Conservation (phyloP, 2,888 invertebrate genomes). For the Apoda limacodes region DNA sequence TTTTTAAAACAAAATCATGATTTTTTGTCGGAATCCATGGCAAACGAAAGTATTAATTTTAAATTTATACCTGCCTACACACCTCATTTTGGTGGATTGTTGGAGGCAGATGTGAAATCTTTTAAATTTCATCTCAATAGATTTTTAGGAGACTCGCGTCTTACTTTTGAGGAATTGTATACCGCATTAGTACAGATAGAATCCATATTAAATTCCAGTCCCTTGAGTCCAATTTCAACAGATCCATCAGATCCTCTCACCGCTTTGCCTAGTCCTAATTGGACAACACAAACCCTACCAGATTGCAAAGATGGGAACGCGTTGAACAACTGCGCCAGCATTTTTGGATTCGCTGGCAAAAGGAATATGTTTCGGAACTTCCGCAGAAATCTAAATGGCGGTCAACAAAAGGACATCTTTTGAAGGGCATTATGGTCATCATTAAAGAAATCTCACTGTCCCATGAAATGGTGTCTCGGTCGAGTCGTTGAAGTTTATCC, state of each 20-base stretch:
- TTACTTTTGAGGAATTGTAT: conserved; percentile 8
- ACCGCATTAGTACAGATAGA: conserved; percentile 17
- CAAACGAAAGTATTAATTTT: no score
- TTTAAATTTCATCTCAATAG: background rate
- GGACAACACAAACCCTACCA: no score
- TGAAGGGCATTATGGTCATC: conserved; percentile 3
- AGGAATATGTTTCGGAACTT: conserved; percentile 11
- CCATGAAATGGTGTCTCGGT: conserved; percentile 7
- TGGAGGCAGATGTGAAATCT: no score
- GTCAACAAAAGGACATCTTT: background rate
- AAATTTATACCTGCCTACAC: no score
- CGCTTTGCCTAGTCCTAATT: no score
- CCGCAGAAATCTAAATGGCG: conserved; percentile 20
- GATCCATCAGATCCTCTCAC: conserved; percentile 12
- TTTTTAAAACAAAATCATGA: no score
- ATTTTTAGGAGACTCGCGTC: background rate
- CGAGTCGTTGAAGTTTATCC: conserved; percentile 6
- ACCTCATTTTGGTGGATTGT: no score
- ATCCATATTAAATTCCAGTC: conserved; percentile 12
- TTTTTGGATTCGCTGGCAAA: conserved; percentile 7
- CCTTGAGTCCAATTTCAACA: conserved; percentile 11
- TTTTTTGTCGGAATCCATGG: no score
- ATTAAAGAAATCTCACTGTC: conserved; percentile 6
- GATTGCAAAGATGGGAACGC: no score
- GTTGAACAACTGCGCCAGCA: conserved; percentile 11